Percentiles rank a stretch among this genome's conserved stretches.
phyloP scores from a whole-genome alignment of 2,113 vertebrate species.

The Panthera uncia region DNA sequence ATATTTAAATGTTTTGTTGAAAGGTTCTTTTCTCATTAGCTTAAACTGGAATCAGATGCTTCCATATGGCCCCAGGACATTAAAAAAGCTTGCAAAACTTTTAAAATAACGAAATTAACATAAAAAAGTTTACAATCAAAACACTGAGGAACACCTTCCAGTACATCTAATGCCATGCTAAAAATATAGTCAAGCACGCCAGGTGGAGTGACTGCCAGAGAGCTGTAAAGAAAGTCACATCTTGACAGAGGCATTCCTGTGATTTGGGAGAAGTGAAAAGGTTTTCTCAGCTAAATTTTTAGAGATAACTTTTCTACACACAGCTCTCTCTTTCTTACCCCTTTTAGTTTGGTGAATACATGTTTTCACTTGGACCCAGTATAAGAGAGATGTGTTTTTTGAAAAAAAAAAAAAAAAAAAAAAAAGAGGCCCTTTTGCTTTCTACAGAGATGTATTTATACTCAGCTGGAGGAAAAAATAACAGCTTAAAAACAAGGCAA shows the following conservation, averaged over 20 bases:
- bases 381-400: neutral
- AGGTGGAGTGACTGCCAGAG: neutral
- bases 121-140: slow-evolving; percentile 71
- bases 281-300: neutral
- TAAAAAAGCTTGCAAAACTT: slow-evolving; percentile 65
- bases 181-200: slow-evolving; percentile 13
- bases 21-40: slow-evolving; percentile 61
- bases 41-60: slow-evolving; percentile 55
- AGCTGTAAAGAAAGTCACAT: neutral
- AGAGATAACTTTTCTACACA: neutral
- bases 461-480: neutral
- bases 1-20: slow-evolving; percentile 34
- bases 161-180: slow-evolving; percentile 31
- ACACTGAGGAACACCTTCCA: slow-evolving; percentile 33
- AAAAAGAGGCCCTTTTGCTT: neutral
- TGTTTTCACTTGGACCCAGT: neutral
- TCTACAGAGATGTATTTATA: neutral
- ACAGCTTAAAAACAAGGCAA: neutral
- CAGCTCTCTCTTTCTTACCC: neutral
- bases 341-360: neutral
- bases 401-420: neutral
- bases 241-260: neutral
- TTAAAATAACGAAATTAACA: slow-evolving; percentile 78
- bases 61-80: slow-evolving; percentile 73
- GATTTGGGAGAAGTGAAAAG: neutral